Evolutionary conservation across 2,888 invertebrate species (phyloP).

Genomic region (Lepidochrysops patricia): DNA sequence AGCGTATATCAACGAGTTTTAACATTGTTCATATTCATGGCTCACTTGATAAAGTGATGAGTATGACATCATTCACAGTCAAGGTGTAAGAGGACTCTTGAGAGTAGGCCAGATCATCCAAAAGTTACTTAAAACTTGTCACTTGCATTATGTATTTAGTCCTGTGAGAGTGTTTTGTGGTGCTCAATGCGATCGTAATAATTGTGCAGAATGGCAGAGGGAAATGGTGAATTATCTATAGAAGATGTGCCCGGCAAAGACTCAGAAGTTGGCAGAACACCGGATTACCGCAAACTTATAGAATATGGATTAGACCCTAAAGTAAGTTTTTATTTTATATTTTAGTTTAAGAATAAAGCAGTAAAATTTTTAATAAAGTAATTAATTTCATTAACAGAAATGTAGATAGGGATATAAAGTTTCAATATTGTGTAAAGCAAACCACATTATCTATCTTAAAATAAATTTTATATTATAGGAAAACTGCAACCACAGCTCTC

Average conservation of each 20-base stretch:
- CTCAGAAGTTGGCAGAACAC: conserved; percentile 83
- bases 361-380: background rate
- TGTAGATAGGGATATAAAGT: background rate
- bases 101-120: conserved; percentile 27
- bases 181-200: conserved; percentile 51
- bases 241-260: conserved; percentile 81
- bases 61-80: conserved; percentile 62
- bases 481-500: background rate
- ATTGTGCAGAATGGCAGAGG: conserved; percentile 87
- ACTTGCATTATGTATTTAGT: conserved; percentile 25
- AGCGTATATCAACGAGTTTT: conserved; percentile 30
- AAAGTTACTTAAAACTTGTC: conserved; percentile 33
- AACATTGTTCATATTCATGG: conserved; percentile 52
- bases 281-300: conserved; percentile 94
- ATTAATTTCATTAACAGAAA: background rate
- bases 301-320: conserved; percentile 97
- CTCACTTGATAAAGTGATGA: conserved; percentile 60
- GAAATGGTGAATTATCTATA: conserved; percentile 87
- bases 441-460: background rate
- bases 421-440: background rate
- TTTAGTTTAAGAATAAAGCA: background rate
- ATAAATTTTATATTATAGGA: background rate
- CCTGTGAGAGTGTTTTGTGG: conserved; percentile 54
- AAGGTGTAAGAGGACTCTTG: conserved; percentile 41
- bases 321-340: conserved; percentile 56